These are phyloP conservation scores for Cryptophagus acutangulus DNA, from an alignment of 2,888 invertebrate genomes.

Conservation along the genomic window DNA sequence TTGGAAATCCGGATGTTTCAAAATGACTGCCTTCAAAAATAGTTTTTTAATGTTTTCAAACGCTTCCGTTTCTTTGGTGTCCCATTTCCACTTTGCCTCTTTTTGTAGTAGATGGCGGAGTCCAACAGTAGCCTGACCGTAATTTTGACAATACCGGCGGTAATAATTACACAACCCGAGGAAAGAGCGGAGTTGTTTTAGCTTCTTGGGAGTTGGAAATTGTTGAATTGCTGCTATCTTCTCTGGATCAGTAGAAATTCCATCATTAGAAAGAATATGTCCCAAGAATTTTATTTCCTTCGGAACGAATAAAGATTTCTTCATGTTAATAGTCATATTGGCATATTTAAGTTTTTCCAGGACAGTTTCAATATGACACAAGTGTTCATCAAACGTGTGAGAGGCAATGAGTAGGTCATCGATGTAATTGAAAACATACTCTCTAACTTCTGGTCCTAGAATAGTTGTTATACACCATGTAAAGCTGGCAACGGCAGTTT, in stretches of 20 bases:
- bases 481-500: slow-evolving; percentile 11
- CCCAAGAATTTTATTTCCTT: slow-evolving; percentile 19
- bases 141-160: slow-evolving; percentile 8
- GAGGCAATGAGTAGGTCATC: slow-evolving; percentile 34
- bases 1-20: slow-evolving; percentile 12
- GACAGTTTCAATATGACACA: slow-evolving; percentile 21
- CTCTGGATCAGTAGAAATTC: slow-evolving; percentile 21
- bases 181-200: slow-evolving; percentile 14
- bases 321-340: slow-evolving; percentile 23
- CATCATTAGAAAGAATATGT: slow-evolving; percentile 17
- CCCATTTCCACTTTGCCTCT: slow-evolving; percentile 14
- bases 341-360: slow-evolving; percentile 19
- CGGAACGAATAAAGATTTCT: slow-evolving; percentile 24
- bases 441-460: slow-evolving; percentile 11
- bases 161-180: slow-evolving; percentile 17
- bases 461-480: slow-evolving; percentile 8
- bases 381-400: slow-evolving; percentile 19
- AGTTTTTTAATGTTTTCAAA: slow-evolving; percentile 11
- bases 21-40: slow-evolving; percentile 11
- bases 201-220: slow-evolving; percentile 13
- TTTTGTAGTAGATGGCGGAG: slow-evolving; percentile 16
- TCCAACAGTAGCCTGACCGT: slow-evolving; percentile 13
- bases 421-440: slow-evolving; percentile 28
- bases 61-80: slow-evolving; percentile 6
- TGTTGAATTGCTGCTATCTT: slow-evolving; percentile 16